phyloP scores from a whole-genome alignment of 2,888 invertebrate species.

The Ormyrus pomaceus region DNA sequence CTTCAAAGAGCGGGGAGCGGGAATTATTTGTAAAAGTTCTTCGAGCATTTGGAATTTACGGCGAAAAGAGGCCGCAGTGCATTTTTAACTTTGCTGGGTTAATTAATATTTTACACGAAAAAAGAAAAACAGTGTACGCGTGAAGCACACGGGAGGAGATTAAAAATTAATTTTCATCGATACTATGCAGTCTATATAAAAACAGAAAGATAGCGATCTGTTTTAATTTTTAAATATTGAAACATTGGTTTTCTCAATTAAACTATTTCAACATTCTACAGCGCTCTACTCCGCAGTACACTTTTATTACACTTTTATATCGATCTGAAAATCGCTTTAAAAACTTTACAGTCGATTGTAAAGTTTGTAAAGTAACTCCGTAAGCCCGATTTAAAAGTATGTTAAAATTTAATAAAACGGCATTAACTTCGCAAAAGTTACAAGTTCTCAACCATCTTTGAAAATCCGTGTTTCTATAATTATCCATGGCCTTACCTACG shows the following conservation, averaged over 20 bases:
- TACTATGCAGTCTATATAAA: too few species aligned
- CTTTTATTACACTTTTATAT: slow-evolving; percentile 40
- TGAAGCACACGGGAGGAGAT: too few species aligned
- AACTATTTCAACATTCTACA: slow-evolving; percentile 4
- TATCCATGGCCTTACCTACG: background rate
- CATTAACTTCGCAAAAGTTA: slow-evolving; percentile 22
- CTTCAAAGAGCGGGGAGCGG: too few species aligned
- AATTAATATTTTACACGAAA: too few species aligned
- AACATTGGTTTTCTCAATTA: background rate
- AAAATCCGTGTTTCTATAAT: background rate
- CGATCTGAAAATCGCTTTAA: slow-evolving; percentile 40
- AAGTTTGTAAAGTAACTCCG: slow-evolving; percentile 36
- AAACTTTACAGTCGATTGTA: slow-evolving; percentile 42
- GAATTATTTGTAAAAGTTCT: too few species aligned
- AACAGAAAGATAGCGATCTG: too few species aligned
- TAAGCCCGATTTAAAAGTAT: slow-evolving; percentile 41
- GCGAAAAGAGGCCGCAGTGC: too few species aligned
- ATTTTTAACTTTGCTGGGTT: too few species aligned
- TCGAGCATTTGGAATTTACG: too few species aligned
- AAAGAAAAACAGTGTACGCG: too few species aligned
- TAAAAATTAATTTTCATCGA: too few species aligned
- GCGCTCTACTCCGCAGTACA: slow-evolving; percentile 18
- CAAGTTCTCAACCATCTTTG: background rate
- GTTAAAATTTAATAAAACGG: slow-evolving; percentile 46
- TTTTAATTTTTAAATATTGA: too few species aligned